Conservation (phyloP, 2,888 invertebrate genomes). For the Watsonalla binaria region DNA sequence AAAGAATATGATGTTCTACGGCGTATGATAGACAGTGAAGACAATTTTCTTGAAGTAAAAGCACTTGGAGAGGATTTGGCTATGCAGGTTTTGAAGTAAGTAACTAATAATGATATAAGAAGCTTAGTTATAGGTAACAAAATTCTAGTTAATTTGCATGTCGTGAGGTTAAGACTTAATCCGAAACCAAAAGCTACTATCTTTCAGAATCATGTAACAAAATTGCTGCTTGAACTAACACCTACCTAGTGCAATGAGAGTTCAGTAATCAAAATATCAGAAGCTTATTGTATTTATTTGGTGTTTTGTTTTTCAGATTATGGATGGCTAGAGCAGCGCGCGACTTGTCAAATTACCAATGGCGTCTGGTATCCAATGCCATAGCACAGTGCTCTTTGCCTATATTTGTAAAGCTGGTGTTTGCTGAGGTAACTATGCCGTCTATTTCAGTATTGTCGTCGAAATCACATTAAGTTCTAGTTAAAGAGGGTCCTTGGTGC, state of each 20-base stretch:
- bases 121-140: too few species aligned
- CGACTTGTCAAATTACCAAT: conserved; percentile 94
- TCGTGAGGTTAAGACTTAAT: too few species aligned
- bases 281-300: too few species aligned
- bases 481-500: too few species aligned
- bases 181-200: too few species aligned
- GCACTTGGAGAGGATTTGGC: conserved; percentile 95
- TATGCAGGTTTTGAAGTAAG: conserved; percentile 91
- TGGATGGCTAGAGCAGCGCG: conserved; percentile 96
- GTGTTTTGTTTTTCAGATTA: conserved; percentile 83
- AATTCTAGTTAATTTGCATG: too few species aligned
- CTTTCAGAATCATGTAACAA: too few species aligned
- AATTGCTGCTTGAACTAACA: too few species aligned
- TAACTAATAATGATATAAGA: too few species aligned
- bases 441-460: background rate
- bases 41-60: conserved; percentile 93
- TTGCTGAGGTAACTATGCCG: conserved; percentile 84
- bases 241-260: too few species aligned
- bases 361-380: conserved; percentile 95
- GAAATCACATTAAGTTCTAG: too few species aligned
- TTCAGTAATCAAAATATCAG: too few species aligned
- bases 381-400: conserved; percentile 96
- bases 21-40: conserved; percentile 92
- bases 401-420: conserved; percentile 97
- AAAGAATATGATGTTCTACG: conserved; percentile 91